phyloP scores from a whole-genome alignment of 92 coral and sea anemone genomes.

The Epizoanthus scotinus region DNA sequence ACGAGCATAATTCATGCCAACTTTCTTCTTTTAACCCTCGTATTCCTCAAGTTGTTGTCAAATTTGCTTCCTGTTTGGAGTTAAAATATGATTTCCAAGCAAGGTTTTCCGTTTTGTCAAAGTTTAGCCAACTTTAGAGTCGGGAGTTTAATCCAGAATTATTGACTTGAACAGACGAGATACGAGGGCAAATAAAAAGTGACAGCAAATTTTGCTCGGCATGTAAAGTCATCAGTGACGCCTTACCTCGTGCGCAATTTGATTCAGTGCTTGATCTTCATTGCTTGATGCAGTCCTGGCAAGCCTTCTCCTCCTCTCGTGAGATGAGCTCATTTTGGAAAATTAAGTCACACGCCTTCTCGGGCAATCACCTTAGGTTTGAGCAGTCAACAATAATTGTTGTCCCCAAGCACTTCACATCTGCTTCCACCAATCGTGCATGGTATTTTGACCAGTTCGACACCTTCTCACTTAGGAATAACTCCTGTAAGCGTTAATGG shows the following conservation, averaged over 20 bases:
- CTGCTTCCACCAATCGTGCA: constrained; percentile 70
- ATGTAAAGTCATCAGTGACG: neutral
- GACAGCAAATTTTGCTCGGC: constrained; percentile 15
- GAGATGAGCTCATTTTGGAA: constrained; percentile 81
- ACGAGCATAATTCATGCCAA: constrained; percentile 8
- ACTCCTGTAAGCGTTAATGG: constrained; percentile 30
- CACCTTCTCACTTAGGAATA: constrained; percentile 50
- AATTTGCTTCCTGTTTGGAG: constrained; percentile 14
- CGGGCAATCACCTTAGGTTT: constrained; percentile 47
- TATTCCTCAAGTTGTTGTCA: neutral
- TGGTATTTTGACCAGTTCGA: constrained; percentile 40
- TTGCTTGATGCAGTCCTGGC: constrained; percentile 79
- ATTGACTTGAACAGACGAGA: neutral
- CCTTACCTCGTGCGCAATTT: constrained; percentile 97
- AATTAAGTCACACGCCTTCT: constrained; percentile 41
- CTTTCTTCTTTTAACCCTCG: constrained; percentile 20
- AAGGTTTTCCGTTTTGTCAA: neutral
- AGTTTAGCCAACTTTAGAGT: neutral
- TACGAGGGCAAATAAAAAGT: constrained; percentile 13
- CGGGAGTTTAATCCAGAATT: neutral
- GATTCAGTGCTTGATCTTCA: constrained; percentile 97
- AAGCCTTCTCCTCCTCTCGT: constrained; percentile 91
- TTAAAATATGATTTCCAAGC: neutral
- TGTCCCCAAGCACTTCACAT: constrained; percentile 65
- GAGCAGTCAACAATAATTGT: constrained; percentile 72